Evolutionary conservation across 2,888 invertebrate genomes (phyloP), one percentile per base, ranked within the genome.

Genomic region (Lithophane semibrunnea): DNA sequence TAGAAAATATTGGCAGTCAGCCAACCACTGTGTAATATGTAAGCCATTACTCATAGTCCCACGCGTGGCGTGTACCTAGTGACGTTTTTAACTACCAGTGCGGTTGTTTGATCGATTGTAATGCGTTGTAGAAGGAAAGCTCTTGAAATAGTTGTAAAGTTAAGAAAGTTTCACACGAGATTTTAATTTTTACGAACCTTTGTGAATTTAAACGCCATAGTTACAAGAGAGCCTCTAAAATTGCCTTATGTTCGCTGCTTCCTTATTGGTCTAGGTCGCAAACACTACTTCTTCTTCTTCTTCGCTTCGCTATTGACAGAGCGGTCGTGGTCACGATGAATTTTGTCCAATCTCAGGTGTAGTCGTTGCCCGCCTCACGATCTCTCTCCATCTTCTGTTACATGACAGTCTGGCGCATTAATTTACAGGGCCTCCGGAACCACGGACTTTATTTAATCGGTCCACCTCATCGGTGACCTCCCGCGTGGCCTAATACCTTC

Each of bases 1-100:
- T 82, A n/a, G 73, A 73, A 80, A 71, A 68, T 83, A 86, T 77
- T 85, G 85, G 86, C 86, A 67, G 64, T 2, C 65, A 12, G 77
- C 86, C 85, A 85, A 58, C 75, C 77, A 71, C 71, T 74, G 67
- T 72, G 84, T 77, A 75, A 77, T 79, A 72, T 77, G 83, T 77
- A 63, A 65, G 47, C 72, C 73, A 85, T 85, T 77, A 86, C 68
- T 86, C 79, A 86, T 77, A 75, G 74, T 60, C 56, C 70, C 80
- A 49, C 42, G 83, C 69, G 49, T 60, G 21, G 44, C 69, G 16
- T 82, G 66, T 84, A 74, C 18, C 49, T 56, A 47, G 67, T 82
- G 80, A 74, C 74, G 54, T 71, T 82, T 82, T 82, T 72, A 84
- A 82, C 65, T 54, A 79, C 42, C 52, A 49, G 13, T 37, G 47